Conservation (phyloP, 2,797 vertebrate genomes). For the Pitangus sulphuratus region DNA sequence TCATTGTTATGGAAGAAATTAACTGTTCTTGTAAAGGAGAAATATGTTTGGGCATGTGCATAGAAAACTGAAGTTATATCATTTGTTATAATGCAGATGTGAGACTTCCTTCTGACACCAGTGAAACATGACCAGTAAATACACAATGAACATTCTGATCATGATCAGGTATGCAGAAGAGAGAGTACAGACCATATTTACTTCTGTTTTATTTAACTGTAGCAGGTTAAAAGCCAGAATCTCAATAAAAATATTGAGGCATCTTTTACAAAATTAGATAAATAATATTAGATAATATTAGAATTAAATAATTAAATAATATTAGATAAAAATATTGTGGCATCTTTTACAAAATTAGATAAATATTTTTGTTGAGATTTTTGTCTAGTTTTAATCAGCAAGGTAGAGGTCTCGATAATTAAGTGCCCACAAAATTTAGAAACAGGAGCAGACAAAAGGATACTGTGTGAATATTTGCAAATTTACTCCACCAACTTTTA, state of each 20-base stretch:
- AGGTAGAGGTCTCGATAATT: not conserved
- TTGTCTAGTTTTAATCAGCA: not conserved
- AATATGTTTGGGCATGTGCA: not conserved
- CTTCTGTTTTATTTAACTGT: not conserved
- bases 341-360: not conserved
- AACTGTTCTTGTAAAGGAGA: not conserved
- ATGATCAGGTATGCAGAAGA: not conserved
- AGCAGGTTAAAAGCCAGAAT: not conserved
- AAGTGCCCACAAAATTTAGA: not conserved
- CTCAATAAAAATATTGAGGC: not conserved
- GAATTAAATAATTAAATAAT: no score
- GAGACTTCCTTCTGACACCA: not conserved
- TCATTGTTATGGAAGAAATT: not conserved
- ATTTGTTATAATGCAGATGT: not conserved
- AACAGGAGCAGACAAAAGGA: not conserved
- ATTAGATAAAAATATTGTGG: no score
- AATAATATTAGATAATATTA: no score
- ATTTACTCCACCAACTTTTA: not conserved
- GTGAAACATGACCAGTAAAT: not conserved
- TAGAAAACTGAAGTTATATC: slow-evolving; percentile 30
- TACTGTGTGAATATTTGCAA: not conserved
- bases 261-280: not conserved
- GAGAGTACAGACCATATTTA: not conserved
- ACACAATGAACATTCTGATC: not conserved
- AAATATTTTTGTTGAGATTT: not conserved